These are phyloP conservation scores for Planiliza haematocheilus DNA, from an alignment of 2,113 vertebrate genomes.

Conservation along the genomic window DNA sequence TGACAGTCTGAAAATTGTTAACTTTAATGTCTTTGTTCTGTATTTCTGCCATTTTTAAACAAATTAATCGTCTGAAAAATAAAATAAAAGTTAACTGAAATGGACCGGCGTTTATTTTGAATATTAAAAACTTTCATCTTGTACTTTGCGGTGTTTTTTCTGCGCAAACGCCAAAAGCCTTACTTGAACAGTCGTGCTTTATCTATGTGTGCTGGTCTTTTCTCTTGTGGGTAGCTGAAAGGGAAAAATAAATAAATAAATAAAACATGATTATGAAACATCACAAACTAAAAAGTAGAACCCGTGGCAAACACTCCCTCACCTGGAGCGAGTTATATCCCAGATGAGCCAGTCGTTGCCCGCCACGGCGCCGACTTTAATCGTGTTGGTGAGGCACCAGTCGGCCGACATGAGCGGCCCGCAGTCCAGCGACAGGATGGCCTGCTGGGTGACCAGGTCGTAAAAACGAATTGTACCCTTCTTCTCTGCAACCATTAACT, in stretches of 20 bases:
- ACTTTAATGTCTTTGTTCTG: too few relatives aligned
- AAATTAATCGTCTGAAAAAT: too few relatives aligned
- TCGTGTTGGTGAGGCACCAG: conserved; percentile 95
- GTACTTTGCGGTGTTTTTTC: too few relatives aligned
- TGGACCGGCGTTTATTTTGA: too few relatives aligned
- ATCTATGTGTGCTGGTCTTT: conserved; percentile 91
- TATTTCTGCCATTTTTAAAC: too few relatives aligned
- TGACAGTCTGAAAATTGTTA: too few relatives aligned
- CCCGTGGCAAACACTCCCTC: conserved; percentile 1
- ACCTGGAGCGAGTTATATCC: conserved; percentile 97
- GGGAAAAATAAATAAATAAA: conserved; percentile 25
- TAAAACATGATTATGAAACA: conserved; percentile 9
- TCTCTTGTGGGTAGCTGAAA: conserved; percentile 93
- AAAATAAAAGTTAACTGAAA: too few relatives aligned
- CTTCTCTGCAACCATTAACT: conserved; percentile 98
- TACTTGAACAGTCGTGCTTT: conserved; percentile 93
- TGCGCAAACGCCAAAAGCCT: not conserved
- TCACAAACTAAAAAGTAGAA: not conserved
- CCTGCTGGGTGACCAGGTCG: conserved; percentile 92
- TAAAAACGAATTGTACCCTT: conserved; percentile 95
- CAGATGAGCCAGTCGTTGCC: conserved; percentile 96
- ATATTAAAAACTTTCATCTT: not conserved
- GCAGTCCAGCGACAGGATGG: conserved; percentile 94
- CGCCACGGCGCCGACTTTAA: conserved; percentile 95
- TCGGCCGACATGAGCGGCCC: conserved; percentile 94